Percentiles rank a stretch among this genome's conserved stretches.
These are phyloP conservation scores for Spicauda simplicius DNA, from an alignment of 2,888 invertebrate genomes.

Conservation along the genomic window DNA sequence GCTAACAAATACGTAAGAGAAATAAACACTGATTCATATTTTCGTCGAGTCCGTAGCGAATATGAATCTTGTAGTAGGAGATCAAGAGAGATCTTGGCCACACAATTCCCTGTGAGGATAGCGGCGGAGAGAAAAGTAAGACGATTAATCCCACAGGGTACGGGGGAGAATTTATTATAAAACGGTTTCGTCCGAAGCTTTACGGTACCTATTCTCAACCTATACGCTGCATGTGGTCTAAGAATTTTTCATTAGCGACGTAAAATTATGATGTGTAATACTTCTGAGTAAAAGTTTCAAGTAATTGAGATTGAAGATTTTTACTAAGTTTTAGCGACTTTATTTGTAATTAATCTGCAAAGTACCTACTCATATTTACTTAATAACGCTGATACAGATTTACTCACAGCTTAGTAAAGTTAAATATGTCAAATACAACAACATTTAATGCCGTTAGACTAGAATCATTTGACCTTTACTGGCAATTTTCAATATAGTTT, in stretches of 20 bases:
- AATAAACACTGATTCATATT: constrained; percentile 37
- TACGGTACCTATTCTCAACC: constrained; percentile 51
- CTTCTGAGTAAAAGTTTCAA: too few relatives aligned
- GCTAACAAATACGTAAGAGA: constrained; percentile 30
- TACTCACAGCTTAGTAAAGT: too few relatives aligned
- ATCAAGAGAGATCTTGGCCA: constrained; percentile 61
- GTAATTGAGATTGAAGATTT: too few relatives aligned
- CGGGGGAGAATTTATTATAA: constrained; percentile 80
- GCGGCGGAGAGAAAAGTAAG: constrained; percentile 80
- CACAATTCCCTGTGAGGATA: constrained; percentile 80
- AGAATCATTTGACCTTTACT: too few relatives aligned
- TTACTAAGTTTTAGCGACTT: too few relatives aligned
- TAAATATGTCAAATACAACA: too few relatives aligned
- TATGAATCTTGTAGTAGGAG: constrained; percentile 58
- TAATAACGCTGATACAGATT: too few relatives aligned
- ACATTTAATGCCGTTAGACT: too few relatives aligned
- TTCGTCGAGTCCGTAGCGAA: constrained; percentile 43
- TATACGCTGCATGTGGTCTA: constrained; percentile 16
- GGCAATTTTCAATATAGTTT: too few relatives aligned
- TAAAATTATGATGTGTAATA: neutral
- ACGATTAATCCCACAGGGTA: constrained; percentile 81
- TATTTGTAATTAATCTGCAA: too few relatives aligned
- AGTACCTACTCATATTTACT: too few relatives aligned
- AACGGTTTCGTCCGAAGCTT: constrained; percentile 70
- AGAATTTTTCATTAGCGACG: constrained; percentile 16